phyloP scores from a whole-genome alignment of 1,140 invertebrate genomes.

The Trinorchestia longiramus region DNA sequence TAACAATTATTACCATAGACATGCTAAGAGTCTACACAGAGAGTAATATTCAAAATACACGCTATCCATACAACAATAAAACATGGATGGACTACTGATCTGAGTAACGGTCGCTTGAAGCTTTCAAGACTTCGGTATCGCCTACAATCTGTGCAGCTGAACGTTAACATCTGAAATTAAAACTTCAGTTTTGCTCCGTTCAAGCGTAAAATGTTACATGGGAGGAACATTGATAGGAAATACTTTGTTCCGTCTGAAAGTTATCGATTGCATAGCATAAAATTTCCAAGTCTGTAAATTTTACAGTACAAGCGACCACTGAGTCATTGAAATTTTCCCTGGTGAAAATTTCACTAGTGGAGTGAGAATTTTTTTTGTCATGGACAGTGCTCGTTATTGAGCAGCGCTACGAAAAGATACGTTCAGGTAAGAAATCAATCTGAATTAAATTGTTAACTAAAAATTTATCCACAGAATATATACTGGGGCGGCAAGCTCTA shows the following conservation, averaged over 20 bases:
- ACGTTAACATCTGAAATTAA: neutral
- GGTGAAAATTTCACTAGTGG: neutral
- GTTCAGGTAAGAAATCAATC: neutral
- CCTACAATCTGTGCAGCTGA: neutral
- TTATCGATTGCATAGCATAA: neutral
- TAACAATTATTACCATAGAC: conserved; percentile 40
- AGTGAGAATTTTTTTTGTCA: neutral
- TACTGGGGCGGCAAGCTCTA: neutral
- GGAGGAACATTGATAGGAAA: neutral
- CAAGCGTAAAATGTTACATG: neutral
- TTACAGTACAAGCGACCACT: neutral
- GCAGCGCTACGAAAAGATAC: neutral
- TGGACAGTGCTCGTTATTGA: neutral
- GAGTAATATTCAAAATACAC: conserved; percentile 50
- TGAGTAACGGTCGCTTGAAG: conserved; percentile 29
- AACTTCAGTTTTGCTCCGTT: neutral
- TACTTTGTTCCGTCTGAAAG: neutral
- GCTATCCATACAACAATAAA: conserved; percentile 47
- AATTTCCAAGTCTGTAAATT: neutral
- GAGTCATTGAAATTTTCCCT: neutral
- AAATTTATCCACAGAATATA: neutral
- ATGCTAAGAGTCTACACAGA: conserved; percentile 35
- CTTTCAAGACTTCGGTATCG: neutral
- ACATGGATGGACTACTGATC: conserved; percentile 55
- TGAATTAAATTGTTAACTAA: neutral